These are phyloP conservation scores for Acropternis orthonyx DNA, from an alignment of 2,797 vertebrate genomes.

Conservation along the genomic window DNA sequence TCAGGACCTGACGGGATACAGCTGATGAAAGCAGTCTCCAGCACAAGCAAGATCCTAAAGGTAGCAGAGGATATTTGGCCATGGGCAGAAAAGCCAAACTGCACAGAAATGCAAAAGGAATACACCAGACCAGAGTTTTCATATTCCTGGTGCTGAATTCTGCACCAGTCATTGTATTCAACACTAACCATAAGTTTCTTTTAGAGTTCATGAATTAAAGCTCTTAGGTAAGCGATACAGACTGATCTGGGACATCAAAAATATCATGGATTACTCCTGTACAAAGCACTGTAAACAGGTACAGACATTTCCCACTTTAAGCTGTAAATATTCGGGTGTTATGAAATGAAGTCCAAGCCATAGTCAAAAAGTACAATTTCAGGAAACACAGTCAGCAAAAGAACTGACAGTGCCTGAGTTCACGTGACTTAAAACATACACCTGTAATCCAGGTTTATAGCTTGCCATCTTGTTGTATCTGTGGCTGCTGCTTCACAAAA, in stretches of 20 bases:
- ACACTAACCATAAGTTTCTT: not conserved
- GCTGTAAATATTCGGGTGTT: rapidly evolving
- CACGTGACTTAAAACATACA: rapidly evolving
- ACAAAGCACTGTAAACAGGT: not conserved
- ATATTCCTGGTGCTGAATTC: not conserved
- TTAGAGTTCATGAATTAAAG: not conserved
- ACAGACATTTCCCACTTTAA: not conserved
- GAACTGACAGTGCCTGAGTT: not conserved
- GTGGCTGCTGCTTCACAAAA: not conserved
- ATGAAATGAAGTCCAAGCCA: not conserved
- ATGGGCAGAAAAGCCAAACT: not conserved
- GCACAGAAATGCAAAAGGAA: not conserved
- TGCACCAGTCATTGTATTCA: not conserved
- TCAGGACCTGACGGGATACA: not conserved
- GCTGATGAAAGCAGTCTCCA: not conserved
- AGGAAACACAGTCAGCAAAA: not conserved
- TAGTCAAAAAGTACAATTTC: not conserved
- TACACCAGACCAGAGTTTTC: not conserved
- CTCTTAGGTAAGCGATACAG: not conserved
- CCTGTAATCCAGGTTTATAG: not conserved
- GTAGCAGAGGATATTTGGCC: not conserved
- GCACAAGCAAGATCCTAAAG: not conserved
- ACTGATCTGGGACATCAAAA: not conserved
- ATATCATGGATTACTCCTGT: not conserved
- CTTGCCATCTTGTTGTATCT: not conserved